Evolutionary conservation across 2,113 vertebrate species (phyloP).

Genomic region (Psittacus erithacus): DNA sequence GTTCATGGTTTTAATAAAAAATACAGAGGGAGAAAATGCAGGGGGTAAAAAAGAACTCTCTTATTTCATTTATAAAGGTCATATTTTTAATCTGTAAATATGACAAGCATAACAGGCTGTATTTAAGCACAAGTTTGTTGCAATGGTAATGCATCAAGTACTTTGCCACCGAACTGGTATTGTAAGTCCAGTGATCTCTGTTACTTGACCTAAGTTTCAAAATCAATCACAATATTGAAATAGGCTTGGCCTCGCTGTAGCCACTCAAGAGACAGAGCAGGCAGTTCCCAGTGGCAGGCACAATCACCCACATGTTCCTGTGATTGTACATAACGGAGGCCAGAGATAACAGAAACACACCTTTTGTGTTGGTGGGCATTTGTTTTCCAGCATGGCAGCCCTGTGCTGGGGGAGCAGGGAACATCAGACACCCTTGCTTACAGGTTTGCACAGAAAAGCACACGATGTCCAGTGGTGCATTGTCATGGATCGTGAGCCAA

Average conservation of each 20-base stretch:
- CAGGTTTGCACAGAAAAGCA: not conserved
- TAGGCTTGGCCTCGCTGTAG: not conserved
- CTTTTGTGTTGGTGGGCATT: not conserved
- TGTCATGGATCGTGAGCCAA: rapidly evolving
- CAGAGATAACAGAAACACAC: not conserved
- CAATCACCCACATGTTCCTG: not conserved
- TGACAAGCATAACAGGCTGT: not conserved
- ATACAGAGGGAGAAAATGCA: not conserved
- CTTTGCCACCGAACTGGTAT: not conserved
- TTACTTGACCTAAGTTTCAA: not conserved
- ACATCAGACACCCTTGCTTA: not conserved
- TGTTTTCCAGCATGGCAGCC: not conserved
- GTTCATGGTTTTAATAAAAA: slow-evolving; percentile 33
- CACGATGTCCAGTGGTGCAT: not conserved
- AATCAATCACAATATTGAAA: not conserved
- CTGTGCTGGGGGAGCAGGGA: too few relatives aligned
- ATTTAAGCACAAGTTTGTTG: not conserved
- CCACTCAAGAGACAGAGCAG: not conserved
- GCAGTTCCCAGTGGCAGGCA: not conserved
- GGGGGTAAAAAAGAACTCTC: not conserved
- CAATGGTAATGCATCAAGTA: not conserved
- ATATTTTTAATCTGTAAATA: slow-evolving; percentile 18
- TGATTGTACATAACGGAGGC: rapidly evolving
- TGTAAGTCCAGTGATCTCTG: not conserved
- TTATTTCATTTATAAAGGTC: not conserved